phyloP scores from a whole-genome alignment of 2,113 vertebrate genomes.

The Melanerpes aurifrons region DNA sequence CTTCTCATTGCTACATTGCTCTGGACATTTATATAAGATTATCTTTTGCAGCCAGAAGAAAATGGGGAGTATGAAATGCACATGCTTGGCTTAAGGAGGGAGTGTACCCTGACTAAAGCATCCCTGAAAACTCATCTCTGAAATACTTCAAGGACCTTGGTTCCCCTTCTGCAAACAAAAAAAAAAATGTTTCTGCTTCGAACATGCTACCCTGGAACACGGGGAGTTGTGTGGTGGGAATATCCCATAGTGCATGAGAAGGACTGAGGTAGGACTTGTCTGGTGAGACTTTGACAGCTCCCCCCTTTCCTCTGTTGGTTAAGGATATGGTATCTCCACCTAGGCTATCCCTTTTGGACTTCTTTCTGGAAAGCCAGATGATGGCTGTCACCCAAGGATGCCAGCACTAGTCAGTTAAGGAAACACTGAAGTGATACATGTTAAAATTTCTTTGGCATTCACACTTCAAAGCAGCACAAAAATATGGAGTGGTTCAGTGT shows the following conservation, averaged over 20 bases:
- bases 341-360: not conserved
- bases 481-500: not conserved
- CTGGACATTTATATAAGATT: rapidly evolving
- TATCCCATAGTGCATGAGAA: not conserved
- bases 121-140: not conserved
- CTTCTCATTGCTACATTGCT: rapidly evolving
- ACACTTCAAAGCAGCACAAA: slow-evolving; percentile 49
- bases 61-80: rapidly evolving
- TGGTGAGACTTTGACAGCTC: not conserved
- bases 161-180: not conserved
- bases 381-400: not conserved
- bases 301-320: not conserved
- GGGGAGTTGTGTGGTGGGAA: rapidly evolving
- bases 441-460: slow-evolving; percentile 5
- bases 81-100: not conserved
- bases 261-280: not conserved
- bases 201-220: not conserved
- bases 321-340: not conserved
- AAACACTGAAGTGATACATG: not conserved
- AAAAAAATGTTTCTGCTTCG: rapidly evolving
- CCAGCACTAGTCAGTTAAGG: not conserved
- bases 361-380: not conserved
- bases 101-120: rapidly evolving
- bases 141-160: not conserved
- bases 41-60: not conserved